phyloP scores from a whole-genome alignment of 53 echinoderm and acorn worm species.

The Pentamera pediparva region DNA sequence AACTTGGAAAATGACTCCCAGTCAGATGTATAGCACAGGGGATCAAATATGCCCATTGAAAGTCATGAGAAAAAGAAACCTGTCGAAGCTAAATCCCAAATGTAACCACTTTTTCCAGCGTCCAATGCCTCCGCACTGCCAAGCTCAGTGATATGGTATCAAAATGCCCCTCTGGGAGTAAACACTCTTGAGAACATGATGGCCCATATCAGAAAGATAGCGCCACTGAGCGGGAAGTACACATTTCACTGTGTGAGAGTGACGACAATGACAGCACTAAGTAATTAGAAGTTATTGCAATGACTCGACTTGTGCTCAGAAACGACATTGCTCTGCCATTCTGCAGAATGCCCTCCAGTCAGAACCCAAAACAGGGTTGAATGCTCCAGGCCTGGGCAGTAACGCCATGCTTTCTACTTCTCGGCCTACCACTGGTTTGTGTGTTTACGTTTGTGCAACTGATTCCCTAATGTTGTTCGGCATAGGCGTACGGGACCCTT shows the following conservation, averaged over 20 bases:
- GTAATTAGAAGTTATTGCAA: slow-evolving; percentile 12
- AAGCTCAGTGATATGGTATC: neutral
- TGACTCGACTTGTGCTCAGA: slow-evolving; percentile 3
- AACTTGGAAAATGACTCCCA: neutral
- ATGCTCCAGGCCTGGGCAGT: too few species aligned
- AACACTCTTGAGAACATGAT: neutral
- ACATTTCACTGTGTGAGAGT: slow-evolving; percentile 20
- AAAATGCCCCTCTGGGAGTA: neutral
- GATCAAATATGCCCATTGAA: slow-evolving; percentile 28
- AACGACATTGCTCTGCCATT: neutral
- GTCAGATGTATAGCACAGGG: neutral
- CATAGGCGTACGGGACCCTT: too few species aligned
- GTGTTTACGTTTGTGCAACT: too few species aligned
- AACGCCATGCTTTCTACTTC: too few species aligned
- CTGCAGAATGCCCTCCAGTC: too few species aligned
- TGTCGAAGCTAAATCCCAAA: slow-evolving; percentile 25
- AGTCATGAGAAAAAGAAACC: slow-evolving; percentile 13
- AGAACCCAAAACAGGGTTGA: too few species aligned
- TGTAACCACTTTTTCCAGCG: slow-evolving; percentile 7
- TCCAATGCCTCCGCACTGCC: too few species aligned
- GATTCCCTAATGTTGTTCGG: too few species aligned
- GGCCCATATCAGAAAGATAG: too few species aligned
- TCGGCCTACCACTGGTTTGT: too few species aligned
- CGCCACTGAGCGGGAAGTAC: too few species aligned
- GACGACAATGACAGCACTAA: slow-evolving; percentile 29